Conservation (phyloP, 2,797 vertebrate genomes). For the Pseudocheirus occidentalis region DNA sequence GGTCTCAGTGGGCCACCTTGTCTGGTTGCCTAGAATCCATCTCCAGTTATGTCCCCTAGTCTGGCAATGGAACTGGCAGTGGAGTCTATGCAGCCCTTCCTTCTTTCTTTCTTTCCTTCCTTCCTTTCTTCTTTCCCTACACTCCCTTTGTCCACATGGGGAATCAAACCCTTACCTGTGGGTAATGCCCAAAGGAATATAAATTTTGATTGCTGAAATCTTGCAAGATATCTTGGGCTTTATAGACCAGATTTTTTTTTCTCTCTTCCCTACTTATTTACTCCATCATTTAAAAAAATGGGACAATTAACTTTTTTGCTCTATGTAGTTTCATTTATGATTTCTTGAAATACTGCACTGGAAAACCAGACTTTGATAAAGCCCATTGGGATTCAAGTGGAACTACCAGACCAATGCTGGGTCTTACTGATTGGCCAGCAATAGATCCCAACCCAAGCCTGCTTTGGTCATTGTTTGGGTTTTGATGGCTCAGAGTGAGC, state of each 20-base stretch:
- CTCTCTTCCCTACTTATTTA: too few relatives aligned
- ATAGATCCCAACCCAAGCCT: neutral
- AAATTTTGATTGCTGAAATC: too few relatives aligned
- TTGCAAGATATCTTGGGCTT: too few relatives aligned
- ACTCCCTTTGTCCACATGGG: too few relatives aligned
- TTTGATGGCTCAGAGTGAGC: neutral
- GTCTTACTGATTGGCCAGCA: neutral
- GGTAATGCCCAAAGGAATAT: too few relatives aligned
- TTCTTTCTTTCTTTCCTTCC: too few relatives aligned
- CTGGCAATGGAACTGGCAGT: neutral
- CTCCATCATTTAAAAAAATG: too few relatives aligned
- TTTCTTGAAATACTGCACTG: neutral
- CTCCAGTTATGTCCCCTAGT: rapidly evolving
- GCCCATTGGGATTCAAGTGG: neutral
- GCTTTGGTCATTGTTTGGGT: neutral
- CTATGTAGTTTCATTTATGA: neutral
- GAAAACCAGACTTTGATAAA: neutral
- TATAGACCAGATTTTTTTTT: too few relatives aligned
- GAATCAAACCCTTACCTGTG: too few relatives aligned
- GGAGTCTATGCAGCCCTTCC: neutral
- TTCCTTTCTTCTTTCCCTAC: too few relatives aligned
- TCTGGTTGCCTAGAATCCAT: neutral
- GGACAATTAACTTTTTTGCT: neutral
- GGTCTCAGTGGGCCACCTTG: neutral
- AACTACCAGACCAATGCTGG: neutral